These are phyloP conservation scores for Spodoptera litura DNA, from an alignment of 1,140 invertebrate species.

Conservation along the genomic window DNA sequence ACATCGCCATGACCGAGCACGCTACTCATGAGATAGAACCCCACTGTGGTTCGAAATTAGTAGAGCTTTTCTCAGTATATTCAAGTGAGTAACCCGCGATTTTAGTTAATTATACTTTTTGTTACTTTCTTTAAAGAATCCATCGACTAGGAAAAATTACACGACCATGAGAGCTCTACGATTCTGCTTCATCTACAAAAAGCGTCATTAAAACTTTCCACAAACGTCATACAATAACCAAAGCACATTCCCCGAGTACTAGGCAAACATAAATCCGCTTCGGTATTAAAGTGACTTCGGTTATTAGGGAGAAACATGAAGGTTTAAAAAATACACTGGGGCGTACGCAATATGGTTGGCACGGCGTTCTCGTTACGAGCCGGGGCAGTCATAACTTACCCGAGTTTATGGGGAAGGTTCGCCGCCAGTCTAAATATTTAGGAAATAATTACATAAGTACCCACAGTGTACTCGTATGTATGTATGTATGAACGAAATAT, in stretches of 20 bases:
- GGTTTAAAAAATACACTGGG: conserved; percentile 46
- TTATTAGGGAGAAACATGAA: conserved; percentile 45
- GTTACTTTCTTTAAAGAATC: too few species aligned
- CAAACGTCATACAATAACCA: conserved; percentile 22
- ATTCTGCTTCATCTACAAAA: background rate
- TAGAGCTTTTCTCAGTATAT: too few species aligned
- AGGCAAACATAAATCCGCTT: conserved; percentile 41
- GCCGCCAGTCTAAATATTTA: conserved; percentile 60
- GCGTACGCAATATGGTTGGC: conserved; percentile 47
- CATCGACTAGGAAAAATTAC: too few species aligned
- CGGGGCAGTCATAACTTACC: conserved; percentile 53
- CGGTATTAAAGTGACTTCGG: conserved; percentile 45
- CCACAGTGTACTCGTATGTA: conserved; percentile 33
- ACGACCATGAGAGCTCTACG: too few species aligned
- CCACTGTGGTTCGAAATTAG: too few species aligned
- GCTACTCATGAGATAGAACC: too few species aligned
- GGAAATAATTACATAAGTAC: conserved; percentile 60
- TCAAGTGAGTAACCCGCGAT: too few species aligned
- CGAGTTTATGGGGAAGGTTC: conserved; percentile 55
- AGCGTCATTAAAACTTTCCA: background rate
- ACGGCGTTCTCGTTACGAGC: conserved; percentile 53
- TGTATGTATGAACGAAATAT: conserved; percentile 46
- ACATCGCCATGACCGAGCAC: too few species aligned
- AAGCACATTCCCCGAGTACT: conserved; percentile 15
- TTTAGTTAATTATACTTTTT: too few species aligned